These are phyloP conservation scores for Piezodorus guildinii DNA, from an alignment of 1,140 invertebrate genomes.

Conservation along the genomic window DNA sequence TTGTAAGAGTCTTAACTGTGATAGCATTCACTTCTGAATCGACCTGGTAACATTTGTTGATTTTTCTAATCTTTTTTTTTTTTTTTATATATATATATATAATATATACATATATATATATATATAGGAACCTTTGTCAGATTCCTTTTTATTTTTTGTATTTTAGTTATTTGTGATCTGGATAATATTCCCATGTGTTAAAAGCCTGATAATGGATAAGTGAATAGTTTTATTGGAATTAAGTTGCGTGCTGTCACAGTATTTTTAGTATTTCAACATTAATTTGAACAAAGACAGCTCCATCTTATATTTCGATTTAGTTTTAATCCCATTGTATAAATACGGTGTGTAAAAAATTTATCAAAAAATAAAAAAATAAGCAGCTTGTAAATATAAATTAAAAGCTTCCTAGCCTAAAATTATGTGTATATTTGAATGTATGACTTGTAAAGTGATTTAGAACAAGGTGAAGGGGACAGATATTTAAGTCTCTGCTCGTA, in stretches of 20 bases:
- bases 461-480: conserved; percentile 19
- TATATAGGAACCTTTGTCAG: too few relatives aligned
- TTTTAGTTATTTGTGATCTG: conserved; percentile 17
- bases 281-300: conserved; percentile 13
- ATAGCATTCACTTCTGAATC: conserved; percentile 23
- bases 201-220: not conserved
- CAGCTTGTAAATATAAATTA: conserved; percentile 5
- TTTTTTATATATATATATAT: too few relatives aligned
- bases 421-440: conserved; percentile 6
- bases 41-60: conserved; percentile 14
- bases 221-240: conserved; percentile 10
- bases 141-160: not conserved
- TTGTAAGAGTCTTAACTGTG: conserved; percentile 22
- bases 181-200: conserved; percentile 6
- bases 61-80: conserved; percentile 16
- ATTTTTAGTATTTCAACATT: conserved; percentile 12
- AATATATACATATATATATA: too few relatives aligned
- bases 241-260: conserved; percentile 21
- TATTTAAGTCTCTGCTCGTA: conserved; percentile 10
- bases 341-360: not conserved
- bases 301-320: conserved; percentile 12
- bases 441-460: conserved; percentile 21
- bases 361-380: conserved; percentile 5
- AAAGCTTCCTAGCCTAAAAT: conserved; percentile 16
- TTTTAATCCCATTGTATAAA: conserved; percentile 15